A percentile compares a stretch with the other conserved stretches of the same genome.
phyloP scores from a whole-genome alignment of 1,140 invertebrate species.

The Copidosoma floridanum region DNA sequence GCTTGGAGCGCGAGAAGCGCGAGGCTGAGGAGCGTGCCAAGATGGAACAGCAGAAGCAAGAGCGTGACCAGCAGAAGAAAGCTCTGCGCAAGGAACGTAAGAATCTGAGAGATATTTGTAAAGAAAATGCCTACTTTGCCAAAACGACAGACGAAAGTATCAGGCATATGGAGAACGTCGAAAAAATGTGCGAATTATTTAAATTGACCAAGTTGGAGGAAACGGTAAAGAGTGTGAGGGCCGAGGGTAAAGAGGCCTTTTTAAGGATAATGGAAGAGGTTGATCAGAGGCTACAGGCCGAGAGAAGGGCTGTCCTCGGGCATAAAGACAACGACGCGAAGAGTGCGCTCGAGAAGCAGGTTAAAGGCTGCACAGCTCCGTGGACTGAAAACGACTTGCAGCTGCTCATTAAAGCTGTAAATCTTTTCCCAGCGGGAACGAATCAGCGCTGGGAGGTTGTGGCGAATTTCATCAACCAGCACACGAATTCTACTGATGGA shows the following conservation, averaged over 20 bases:
- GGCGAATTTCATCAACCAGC: conserved; percentile 93
- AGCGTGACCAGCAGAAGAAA: conserved; percentile 81
- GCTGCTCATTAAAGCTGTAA: conserved; percentile 91
- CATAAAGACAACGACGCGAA: conserved; percentile 35
- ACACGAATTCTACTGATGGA: conserved; percentile 59
- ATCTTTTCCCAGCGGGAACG: conserved; percentile 94
- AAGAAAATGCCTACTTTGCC: conserved; percentile 78
- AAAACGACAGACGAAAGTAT: conserved; percentile 72
- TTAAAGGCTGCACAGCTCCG: conserved; percentile 55
- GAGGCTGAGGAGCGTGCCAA: conserved; percentile 78
- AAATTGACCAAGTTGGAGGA: conserved; percentile 71
- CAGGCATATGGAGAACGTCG: conserved; percentile 82
- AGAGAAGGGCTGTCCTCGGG: conserved; percentile 62
- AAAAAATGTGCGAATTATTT: conserved; percentile 84
- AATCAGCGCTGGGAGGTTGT: conserved; percentile 95
- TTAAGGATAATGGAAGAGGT: conserved; percentile 67
- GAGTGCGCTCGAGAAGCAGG: conserved; percentile 44
- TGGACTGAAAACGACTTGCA: conserved; percentile 85
- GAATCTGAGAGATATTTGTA: conserved; percentile 78
- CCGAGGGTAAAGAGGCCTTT: conserved; percentile 66
- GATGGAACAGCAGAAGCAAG: conserved; percentile 79
- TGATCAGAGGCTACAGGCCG: conserved; percentile 73
- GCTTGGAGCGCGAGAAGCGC: conserved; percentile 76
- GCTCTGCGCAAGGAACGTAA: conserved; percentile 85
- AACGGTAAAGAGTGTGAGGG: conserved; percentile 70